These are phyloP conservation scores for Caligus rogercresseyi DNA, from an alignment of 1,140 invertebrate species.

Conservation along the genomic window DNA sequence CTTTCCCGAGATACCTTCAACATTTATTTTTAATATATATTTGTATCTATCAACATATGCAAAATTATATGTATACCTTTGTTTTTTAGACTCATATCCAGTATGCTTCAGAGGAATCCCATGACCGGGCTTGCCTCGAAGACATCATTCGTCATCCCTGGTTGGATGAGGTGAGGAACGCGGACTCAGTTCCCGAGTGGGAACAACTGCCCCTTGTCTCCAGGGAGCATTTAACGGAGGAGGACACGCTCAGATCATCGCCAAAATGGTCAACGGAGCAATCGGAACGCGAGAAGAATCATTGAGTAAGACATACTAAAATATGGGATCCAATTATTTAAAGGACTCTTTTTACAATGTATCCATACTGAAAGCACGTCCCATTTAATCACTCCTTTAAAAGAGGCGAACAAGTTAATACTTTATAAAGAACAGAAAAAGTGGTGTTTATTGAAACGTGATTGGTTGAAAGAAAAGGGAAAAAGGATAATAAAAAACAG, in stretches of 20 bases:
- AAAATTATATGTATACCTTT: not conserved
- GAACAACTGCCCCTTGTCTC: conserved; percentile 58
- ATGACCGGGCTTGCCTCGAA: not conserved
- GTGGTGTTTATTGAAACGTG: too few relatives aligned
- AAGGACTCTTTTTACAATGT: too few relatives aligned
- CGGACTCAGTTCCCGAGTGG: conserved; percentile 29
- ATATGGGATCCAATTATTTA: too few relatives aligned
- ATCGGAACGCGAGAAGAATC: conserved; percentile 4
- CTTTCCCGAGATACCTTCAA: too few relatives aligned
- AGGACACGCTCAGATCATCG: conserved; percentile 79
- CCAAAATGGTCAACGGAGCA: conserved; percentile 59
- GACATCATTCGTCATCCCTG: conserved; percentile 78
- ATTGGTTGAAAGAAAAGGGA: too few relatives aligned
- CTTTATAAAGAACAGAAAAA: too few relatives aligned
- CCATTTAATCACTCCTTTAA: too few relatives aligned
- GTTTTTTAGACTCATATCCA: conserved; percentile 9
- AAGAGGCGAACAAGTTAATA: too few relatives aligned
- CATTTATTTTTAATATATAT: not conserved
- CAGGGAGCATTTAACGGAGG: conserved; percentile 63
- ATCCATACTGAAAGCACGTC: too few relatives aligned
- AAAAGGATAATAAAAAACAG: too few relatives aligned
- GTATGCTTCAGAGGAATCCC: conserved; percentile 14
- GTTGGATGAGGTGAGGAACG: conserved; percentile 32
- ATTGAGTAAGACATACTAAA: conserved; percentile 17
- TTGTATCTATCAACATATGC: conserved; percentile 1